Evolutionary conservation across 2,888 invertebrate species (phyloP).

Genomic region (Habrosyne pyritoides): DNA sequence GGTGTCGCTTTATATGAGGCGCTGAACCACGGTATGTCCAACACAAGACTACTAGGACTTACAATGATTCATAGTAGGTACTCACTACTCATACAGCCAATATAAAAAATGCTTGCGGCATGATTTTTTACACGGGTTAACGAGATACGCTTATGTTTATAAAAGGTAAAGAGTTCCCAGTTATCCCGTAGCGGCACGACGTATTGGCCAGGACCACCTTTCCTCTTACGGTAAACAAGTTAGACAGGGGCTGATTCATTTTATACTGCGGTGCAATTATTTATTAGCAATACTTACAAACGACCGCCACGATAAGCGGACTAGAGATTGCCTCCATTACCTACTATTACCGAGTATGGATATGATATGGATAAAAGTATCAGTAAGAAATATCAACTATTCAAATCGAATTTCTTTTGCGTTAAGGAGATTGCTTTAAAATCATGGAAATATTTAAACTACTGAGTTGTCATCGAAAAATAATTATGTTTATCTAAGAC

Average conservation of each 20-base stretch:
- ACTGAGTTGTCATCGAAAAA: too few species aligned
- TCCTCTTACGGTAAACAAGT: constrained; percentile 67
- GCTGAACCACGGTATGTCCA: background rate
- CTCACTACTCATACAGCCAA: background rate
- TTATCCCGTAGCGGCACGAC: background rate
- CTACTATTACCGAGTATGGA: background rate
- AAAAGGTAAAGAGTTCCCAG: constrained; percentile 13
- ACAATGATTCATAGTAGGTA: background rate
- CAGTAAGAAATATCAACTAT: background rate
- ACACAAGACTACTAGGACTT: background rate
- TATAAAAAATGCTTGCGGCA: background rate
- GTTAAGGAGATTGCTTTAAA: too few species aligned
- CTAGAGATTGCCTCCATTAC: background rate
- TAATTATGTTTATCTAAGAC: too few species aligned
- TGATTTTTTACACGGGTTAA: background rate
- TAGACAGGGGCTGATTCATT: constrained; percentile 60
- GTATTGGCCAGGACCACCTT: constrained; percentile 36
- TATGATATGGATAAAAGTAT: too few species aligned
- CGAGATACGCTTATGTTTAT: constrained; percentile 10
- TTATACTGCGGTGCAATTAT: constrained; percentile 45
- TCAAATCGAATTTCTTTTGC: background rate
- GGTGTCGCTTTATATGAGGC: background rate
- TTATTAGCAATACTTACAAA: constrained; percentile 20
- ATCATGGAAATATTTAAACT: too few species aligned
- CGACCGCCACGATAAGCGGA: background rate